Conservation (phyloP, 1,140 invertebrate genomes). For the Muscidifurax raptorellus region DNA sequence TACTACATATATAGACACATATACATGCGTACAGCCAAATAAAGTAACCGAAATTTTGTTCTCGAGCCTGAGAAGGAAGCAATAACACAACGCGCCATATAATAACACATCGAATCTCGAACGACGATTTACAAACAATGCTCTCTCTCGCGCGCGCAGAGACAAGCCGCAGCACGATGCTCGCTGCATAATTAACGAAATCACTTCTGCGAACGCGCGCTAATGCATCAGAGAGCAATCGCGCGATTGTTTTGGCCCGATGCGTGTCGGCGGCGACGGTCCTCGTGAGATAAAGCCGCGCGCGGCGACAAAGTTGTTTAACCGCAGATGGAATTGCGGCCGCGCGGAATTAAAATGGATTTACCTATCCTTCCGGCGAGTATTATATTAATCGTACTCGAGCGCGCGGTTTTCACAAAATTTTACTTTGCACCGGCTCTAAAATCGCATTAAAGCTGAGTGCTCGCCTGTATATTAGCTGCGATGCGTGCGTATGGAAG, state of each 20-base stretch:
- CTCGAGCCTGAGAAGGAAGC: no score
- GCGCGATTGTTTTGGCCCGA: constrained; percentile 1
- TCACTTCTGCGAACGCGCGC: not conserved
- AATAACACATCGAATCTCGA: not conserved
- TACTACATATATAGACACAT: no score
- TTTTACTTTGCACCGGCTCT: not conserved
- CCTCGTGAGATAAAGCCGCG: not conserved
- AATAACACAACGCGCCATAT: no score
- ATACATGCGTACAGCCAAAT: no score
- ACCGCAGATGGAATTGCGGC: not conserved
- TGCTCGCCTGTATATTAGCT: not conserved
- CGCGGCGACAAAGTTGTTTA: not conserved
- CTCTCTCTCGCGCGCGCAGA: not conserved
- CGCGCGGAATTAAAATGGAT: not conserved
- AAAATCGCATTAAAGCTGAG: not conserved
- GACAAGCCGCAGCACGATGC: no score
- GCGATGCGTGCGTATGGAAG: not conserved
- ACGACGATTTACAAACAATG: constrained; percentile 30
- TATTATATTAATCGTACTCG: not conserved
- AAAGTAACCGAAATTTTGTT: no score
- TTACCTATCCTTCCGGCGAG: not conserved
- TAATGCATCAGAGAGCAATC: not conserved
- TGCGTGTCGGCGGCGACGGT: not conserved
- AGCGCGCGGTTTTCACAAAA: not conserved
- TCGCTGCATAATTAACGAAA: not conserved